Evolutionary conservation across 2,888 invertebrate species (phyloP).

Genomic region (Euplexia lucipara): DNA sequence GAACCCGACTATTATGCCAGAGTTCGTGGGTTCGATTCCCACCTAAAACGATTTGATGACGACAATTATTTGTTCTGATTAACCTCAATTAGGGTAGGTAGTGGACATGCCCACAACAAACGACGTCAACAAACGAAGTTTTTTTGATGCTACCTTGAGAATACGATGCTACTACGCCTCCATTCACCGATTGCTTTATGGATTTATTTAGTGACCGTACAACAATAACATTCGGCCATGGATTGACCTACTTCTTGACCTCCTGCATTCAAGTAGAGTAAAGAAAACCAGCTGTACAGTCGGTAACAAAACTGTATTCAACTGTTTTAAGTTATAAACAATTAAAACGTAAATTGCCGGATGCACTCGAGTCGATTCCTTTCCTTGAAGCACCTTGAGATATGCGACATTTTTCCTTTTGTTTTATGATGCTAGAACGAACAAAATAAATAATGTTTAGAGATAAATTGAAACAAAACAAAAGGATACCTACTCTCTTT

Average conservation of each 20-base stretch:
- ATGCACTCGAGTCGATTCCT: too few relatives aligned
- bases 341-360: too few relatives aligned
- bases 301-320: constrained; percentile 2
- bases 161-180: constrained; percentile 1
- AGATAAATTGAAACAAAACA: neutral
- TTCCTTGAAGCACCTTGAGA: too few relatives aligned
- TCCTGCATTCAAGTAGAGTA: constrained; percentile 20
- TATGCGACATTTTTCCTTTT: too few relatives aligned
- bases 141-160: constrained; percentile 6
- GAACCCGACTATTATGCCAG: too few relatives aligned
- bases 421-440: too few relatives aligned
- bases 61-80: too few relatives aligned
- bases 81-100: too few relatives aligned
- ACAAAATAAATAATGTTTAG: neutral
- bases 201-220: constrained; percentile 27
- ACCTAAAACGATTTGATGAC: too few relatives aligned
- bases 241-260: constrained; percentile 15
- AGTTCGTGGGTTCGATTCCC: too few relatives aligned
- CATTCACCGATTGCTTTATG: constrained; percentile 37
- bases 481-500: too few relatives aligned
- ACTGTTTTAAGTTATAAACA: neutral
- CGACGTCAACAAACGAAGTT: neutral
- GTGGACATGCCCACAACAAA: too few relatives aligned
- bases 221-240: constrained; percentile 36
- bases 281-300: constrained; percentile 1